A percentile compares a stretch with the other conserved stretches of the same genome.
Evolutionary conservation across 2,797 vertebrate species (phyloP).

Genomic region (Halcyon badia): DNA sequence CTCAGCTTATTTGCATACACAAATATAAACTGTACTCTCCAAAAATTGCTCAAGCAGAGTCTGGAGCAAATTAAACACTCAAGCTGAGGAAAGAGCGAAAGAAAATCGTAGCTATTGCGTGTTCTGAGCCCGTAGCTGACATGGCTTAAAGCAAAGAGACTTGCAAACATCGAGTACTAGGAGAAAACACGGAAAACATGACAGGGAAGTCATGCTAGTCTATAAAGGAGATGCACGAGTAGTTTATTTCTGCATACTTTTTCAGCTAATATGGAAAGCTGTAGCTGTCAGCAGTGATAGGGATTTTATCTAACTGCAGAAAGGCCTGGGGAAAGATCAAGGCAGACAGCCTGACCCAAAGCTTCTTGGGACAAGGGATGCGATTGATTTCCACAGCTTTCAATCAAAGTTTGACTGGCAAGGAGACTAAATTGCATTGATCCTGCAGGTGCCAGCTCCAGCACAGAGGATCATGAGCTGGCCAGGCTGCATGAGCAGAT

Average conservation of each 20-base stretch:
- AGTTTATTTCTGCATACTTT: not conserved
- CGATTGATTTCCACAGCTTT: accelerated
- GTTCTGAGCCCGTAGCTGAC: slow-evolving; percentile 6
- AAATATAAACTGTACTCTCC: slow-evolving; percentile 56
- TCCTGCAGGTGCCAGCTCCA: not conserved
- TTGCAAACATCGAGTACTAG: not conserved
- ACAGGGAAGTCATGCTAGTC: slow-evolving; percentile 4
- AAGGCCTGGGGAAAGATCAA: not conserved
- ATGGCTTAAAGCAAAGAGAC: not conserved
- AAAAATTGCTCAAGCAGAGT: slow-evolving; percentile 65
- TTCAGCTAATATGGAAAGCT: not conserved
- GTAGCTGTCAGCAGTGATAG: not conserved
- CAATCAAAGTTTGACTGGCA: not conserved
- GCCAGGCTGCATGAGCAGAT: not conserved
- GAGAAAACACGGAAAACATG: not conserved
- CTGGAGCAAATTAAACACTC: slow-evolving; percentile 65
- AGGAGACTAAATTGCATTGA: not conserved
- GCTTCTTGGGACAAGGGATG: not conserved
- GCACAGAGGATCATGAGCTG: not conserved
- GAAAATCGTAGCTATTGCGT: not conserved
- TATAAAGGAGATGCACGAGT: not conserved
- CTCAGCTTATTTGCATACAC: slow-evolving; percentile 64
- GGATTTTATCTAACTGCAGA: not conserved
- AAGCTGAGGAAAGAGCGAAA: not conserved
- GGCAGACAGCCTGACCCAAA: not conserved